Base-by-base conservation (phyloP, 2,888 invertebrate genomes). In the Maniola hyperantus region DNA sequence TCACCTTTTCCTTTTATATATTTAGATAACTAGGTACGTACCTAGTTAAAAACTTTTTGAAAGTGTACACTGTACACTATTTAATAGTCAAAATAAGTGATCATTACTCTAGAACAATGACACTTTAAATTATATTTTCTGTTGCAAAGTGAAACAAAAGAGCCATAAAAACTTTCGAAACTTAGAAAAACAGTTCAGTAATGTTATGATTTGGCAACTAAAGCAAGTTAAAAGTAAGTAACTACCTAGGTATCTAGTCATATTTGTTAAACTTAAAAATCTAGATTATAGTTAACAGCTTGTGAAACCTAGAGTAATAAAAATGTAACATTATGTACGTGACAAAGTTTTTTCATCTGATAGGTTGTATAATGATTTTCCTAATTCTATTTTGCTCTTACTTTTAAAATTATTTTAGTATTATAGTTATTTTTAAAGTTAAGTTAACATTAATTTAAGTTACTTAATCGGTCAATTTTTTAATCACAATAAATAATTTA, bases 51-150 rank as follows among this genome's bases (percentile, higher is more conserved):
- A 64, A 50, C 39, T 64, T 68, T 59, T 64, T 64, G 62, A 71
- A 66, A 57, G 51, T 26, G 20, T 11, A 4, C n/a, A n/a, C n/a
- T n/a, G n/a, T n/a, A n/a, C n/a, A n/a, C n/a, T 26, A 26, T 1
- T 10, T 46, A 64, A 63, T 54, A 33, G 50, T 54, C 42, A 67
- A 53, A 62, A 65, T 59, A 55, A 15, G 2, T 34, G 36, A 39
- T 65, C 26, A 66, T 67, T 62, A 51, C 51, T 58, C 81, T 81
- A 79, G 46, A 65, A 70, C 67, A 67, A 69, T 65, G 63, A 63
- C 59, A 62, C 42, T 67, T 54, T 13, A 62, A 67, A 65, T 39
- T 58, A 44, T 51, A 44, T 36, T 64, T 66, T 62, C 54, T 54
- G 58, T 65, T 62, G 50, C 58, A 50, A 60, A 58, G 50, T 64